These are phyloP conservation scores for Dufourea novaeangliae DNA, from an alignment of 1,140 invertebrate species.

Conservation along the genomic window DNA sequence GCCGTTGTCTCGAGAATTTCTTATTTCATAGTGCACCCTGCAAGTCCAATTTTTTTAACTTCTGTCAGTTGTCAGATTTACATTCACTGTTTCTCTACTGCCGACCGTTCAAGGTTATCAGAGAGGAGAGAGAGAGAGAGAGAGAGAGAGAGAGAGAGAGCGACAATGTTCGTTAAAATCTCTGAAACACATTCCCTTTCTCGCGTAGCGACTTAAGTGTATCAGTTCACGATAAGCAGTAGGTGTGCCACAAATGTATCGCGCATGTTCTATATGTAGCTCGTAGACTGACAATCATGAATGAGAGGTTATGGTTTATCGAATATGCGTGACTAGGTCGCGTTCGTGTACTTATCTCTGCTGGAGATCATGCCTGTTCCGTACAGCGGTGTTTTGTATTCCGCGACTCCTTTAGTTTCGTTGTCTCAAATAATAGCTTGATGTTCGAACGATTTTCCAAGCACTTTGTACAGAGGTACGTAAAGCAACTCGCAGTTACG, in stretches of 20 bases:
- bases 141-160: too few species aligned
- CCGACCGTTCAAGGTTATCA: neutral
- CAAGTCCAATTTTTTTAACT: neutral
- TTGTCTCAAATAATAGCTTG: neutral
- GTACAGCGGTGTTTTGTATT: neutral
- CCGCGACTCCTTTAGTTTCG: neutral
- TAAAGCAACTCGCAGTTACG: constrained; percentile 9
- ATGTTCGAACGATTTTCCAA: constrained; percentile 21
- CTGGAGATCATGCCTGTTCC: constrained; percentile 19
- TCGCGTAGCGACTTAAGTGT: constrained; percentile 69
- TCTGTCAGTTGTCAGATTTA: neutral
- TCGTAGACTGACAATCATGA: neutral
- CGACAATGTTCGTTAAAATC: constrained; percentile 27
- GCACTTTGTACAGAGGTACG: neutral
- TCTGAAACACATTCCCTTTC: constrained; percentile 71
- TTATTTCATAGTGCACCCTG: neutral
- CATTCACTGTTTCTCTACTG: neutral
- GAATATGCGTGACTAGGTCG: constrained; percentile 21
- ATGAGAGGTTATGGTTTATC: constrained; percentile 9
- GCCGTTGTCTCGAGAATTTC: neutral
- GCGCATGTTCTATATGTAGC: neutral
- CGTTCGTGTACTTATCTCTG: constrained; percentile 54
- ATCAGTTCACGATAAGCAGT: constrained; percentile 28
- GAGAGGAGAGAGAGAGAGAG: too few species aligned
- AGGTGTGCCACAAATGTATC: neutral